phyloP scores from a whole-genome alignment of 2,797 vertebrate species.

The Thripadectes ignobilis region DNA sequence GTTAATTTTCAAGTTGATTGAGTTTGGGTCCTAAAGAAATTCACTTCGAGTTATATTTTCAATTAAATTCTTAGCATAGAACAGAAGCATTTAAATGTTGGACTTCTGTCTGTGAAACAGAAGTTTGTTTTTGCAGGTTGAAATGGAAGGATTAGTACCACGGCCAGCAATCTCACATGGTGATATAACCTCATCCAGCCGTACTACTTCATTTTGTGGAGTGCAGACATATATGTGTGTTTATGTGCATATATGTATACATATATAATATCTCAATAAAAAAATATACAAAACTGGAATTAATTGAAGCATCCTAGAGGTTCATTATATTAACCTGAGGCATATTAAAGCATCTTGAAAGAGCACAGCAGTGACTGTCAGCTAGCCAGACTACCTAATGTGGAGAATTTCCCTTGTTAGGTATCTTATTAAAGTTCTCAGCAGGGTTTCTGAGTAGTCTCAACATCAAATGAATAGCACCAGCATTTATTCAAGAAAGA shows the following conservation, averaged over 20 bases:
- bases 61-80: background rate
- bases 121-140: background rate
- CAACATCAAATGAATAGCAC: constrained; percentile 46
- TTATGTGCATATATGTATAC: background rate
- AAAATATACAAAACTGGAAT: background rate
- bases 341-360: constrained; percentile 45
- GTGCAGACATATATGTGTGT: background rate
- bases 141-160: background rate
- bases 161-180: background rate
- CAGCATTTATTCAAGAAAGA: constrained; percentile 24
- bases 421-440: constrained; percentile 66
- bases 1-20: constrained; percentile 22
- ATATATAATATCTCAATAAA: background rate
- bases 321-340: background rate
- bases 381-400: constrained; percentile 47
- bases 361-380: constrained; percentile 47
- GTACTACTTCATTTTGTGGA: background rate
- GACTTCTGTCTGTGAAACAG: background rate
- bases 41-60: background rate
- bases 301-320: background rate
- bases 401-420: constrained; percentile 54
- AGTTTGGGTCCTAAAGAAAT: background rate
- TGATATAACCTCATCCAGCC: background rate
- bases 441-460: constrained; percentile 39
- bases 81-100: background rate